These are phyloP conservation scores for Xyrichtys novacula DNA, from an alignment of 2,797 vertebrate genomes.

Conservation along the genomic window DNA sequence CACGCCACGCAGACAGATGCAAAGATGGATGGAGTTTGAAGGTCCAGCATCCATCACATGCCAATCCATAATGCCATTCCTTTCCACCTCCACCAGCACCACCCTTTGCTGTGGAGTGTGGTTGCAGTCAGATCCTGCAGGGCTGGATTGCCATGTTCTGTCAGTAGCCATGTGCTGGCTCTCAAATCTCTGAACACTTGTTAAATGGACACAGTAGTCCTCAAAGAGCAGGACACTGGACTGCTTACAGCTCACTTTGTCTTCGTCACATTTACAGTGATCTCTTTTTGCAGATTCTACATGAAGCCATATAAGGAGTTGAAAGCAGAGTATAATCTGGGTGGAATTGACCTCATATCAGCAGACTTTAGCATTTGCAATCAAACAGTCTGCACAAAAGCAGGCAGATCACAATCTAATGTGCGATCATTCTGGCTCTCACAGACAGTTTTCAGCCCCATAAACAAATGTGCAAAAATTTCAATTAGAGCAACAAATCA, in stretches of 20 bases:
- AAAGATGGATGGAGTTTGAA: slow-evolving; percentile 72
- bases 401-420: too few relatives aligned
- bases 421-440: too few relatives aligned
- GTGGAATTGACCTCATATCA: too few relatives aligned
- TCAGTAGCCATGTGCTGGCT: slow-evolving; percentile 66
- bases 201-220: slow-evolving; percentile 41
- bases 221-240: slow-evolving; percentile 24
- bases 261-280: neutral
- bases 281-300: too few relatives aligned
- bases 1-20: slow-evolving; percentile 66
- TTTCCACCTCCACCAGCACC: slow-evolving; percentile 41
- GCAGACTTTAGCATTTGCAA: too few relatives aligned
- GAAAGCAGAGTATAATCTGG: too few relatives aligned
- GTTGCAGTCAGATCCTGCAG: slow-evolving; percentile 48
- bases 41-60: slow-evolving; percentile 76
- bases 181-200: slow-evolving; percentile 60
- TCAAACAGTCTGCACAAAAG: too few relatives aligned
- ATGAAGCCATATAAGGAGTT: too few relatives aligned
- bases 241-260: slow-evolving; percentile 1
- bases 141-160: slow-evolving; percentile 45
- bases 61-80: slow-evolving; percentile 49
- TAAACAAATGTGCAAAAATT: too few relatives aligned
- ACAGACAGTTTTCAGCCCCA: too few relatives aligned
- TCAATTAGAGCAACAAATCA: too few relatives aligned
- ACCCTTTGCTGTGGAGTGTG: slow-evolving; percentile 15